Conservation (phyloP, 2,888 invertebrate genomes). For the Acanthosepion esculentum region DNA sequence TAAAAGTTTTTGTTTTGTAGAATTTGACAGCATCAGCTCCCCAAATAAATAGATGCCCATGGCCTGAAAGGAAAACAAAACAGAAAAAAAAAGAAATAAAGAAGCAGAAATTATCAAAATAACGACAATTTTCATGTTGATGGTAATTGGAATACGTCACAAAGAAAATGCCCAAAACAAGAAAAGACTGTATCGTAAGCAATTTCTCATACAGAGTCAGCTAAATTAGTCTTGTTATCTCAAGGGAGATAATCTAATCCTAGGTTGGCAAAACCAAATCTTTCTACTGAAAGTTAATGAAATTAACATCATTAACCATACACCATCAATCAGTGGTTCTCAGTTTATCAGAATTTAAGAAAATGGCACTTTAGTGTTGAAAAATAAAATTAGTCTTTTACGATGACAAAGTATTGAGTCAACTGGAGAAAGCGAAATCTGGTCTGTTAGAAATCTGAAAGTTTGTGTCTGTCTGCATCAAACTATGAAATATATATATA, state of each 20-base stretch:
- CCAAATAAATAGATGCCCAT: slow-evolving; percentile 77
- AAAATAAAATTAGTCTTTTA: neutral
- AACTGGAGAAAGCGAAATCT: neutral
- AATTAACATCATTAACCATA: neutral
- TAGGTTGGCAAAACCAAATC: neutral
- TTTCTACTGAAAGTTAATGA: neutral
- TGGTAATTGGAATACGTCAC: neutral
- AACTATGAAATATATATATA: no score
- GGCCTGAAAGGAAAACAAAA: slow-evolving; percentile 62
- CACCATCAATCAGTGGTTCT: neutral
- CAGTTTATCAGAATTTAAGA: neutral
- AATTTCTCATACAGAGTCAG: neutral
- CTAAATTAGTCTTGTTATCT: neutral
- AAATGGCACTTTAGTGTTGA: neutral
- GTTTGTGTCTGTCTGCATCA: no score
- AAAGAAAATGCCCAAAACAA: neutral
- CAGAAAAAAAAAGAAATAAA: neutral
- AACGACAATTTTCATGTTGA: neutral
- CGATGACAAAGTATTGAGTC: neutral
- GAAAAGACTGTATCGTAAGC: neutral
- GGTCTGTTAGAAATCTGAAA: neutral
- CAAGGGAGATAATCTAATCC: neutral
- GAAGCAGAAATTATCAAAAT: neutral
- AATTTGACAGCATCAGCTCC: slow-evolving; percentile 72
- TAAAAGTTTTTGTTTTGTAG: slow-evolving; percentile 56